phyloP scores from a whole-genome alignment of 2,888 invertebrate species.

The Andrena camellia region DNA sequence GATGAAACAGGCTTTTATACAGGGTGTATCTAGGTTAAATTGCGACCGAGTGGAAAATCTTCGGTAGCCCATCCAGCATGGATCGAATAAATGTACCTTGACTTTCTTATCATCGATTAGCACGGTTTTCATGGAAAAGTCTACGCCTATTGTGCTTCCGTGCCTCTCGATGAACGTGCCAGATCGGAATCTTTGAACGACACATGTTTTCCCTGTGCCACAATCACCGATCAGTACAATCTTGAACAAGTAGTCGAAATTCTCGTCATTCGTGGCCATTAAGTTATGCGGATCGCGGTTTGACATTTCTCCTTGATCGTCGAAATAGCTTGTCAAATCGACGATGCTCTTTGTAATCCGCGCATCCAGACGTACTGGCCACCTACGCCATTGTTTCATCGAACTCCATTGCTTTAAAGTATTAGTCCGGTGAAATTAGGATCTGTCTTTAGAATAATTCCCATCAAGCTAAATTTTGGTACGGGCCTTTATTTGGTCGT shows the following conservation, averaged over 20 bases:
- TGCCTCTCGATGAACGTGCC: slow-evolving; percentile 98
- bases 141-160: slow-evolving; percentile 98
- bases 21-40: slow-evolving; percentile 38
- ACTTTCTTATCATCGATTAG: slow-evolving; percentile 97
- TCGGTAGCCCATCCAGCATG: background rate
- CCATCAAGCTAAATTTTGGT: too few relatives aligned
- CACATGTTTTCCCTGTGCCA: slow-evolving; percentile 96
- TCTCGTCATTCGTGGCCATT: slow-evolving; percentile 91
- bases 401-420: slow-evolving; percentile 36
- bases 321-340: slow-evolving; percentile 25
- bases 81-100: slow-evolving; percentile 89
- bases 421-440: too few relatives aligned
- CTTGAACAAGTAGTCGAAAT: slow-evolving; percentile 98
- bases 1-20: background rate
- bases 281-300: slow-evolving; percentile 91
- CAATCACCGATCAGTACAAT: slow-evolving; percentile 97
- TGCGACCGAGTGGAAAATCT: background rate
- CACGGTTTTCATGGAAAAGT: slow-evolving; percentile 99
- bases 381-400: slow-evolving; percentile 55
- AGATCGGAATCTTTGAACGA: slow-evolving; percentile 97
- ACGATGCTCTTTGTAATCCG: slow-evolving; percentile 19
- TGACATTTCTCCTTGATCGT: slow-evolving; percentile 86
- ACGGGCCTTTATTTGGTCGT: too few relatives aligned
- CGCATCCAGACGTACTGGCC: slow-evolving; percentile 30
- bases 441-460: too few relatives aligned